A percentile compares a stretch with the other conserved stretches of the same genome.
Evolutionary conservation across 2,113 vertebrate genomes (phyloP).

Genomic region (Chlamydotis undulata): DNA sequence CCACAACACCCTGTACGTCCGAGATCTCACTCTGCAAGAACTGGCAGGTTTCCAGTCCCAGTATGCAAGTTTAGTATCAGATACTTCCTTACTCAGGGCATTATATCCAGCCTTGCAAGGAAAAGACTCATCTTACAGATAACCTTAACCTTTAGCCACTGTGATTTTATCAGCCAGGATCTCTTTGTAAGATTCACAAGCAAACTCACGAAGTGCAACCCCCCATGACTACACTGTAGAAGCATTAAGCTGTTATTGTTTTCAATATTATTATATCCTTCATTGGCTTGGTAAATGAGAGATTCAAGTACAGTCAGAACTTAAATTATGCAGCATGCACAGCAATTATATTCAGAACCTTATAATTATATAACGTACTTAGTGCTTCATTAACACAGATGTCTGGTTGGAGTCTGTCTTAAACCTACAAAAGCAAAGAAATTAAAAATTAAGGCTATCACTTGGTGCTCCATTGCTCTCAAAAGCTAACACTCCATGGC

Average conservation of each 20-base stretch:
- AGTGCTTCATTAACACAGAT: background rate
- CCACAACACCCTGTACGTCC: background rate
- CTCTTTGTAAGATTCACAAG: background rate
- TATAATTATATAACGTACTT: background rate
- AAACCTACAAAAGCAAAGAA: background rate
- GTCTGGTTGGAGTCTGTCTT: background rate
- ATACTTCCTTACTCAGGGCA: background rate
- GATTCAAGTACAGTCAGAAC: background rate
- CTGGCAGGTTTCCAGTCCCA: background rate
- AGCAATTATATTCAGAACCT: slow-evolving; percentile 8
- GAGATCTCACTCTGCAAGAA: background rate
- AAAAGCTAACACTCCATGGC: background rate
- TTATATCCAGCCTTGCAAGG: background rate
- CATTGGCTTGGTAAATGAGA: background rate
- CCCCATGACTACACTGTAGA: background rate
- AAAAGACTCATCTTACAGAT: background rate
- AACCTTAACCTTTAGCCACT: background rate
- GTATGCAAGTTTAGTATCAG: background rate
- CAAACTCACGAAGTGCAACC: background rate
- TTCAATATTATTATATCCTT: background rate
- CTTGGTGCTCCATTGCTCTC: background rate
- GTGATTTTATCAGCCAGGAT: background rate
- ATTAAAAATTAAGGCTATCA: background rate
- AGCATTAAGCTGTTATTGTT: background rate
- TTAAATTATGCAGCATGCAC: background rate